A percentile compares a stretch with the other conserved stretches of the same genome.
These are phyloP conservation scores for Thysanoteuthis rhombus DNA, from an alignment of 2,888 invertebrate genomes.

Conservation along the genomic window DNA sequence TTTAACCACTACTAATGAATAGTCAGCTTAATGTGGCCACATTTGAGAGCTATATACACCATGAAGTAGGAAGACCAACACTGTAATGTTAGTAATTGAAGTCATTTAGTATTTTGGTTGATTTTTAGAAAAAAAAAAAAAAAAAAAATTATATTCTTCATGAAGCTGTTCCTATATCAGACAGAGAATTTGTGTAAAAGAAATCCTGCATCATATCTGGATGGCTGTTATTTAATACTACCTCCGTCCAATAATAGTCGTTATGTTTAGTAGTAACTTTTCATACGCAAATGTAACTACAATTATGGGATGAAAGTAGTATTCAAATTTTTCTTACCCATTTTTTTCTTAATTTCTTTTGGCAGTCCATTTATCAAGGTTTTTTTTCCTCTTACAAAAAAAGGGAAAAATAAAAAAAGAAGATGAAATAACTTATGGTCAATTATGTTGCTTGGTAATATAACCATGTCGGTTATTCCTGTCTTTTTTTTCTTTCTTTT, in stretches of 20 bases:
- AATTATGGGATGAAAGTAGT: not conserved
- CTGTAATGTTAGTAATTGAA: not conserved
- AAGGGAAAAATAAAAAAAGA: not conserved
- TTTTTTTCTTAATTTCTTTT: not conserved
- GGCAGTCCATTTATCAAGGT: not conserved
- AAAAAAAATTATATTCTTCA: not conserved
- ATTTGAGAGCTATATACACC: not conserved
- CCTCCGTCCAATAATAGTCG: no score
- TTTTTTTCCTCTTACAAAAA: not conserved
- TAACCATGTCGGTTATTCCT: not conserved
- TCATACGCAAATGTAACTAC: no score
- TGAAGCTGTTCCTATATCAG: not conserved
- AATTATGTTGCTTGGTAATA: not conserved
- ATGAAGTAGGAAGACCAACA: conserved; percentile 12
- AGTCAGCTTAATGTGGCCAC: not conserved
- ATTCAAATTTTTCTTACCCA: not conserved
- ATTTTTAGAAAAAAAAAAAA: no score
- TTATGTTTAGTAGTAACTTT: no score
- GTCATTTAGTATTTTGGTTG: not conserved
- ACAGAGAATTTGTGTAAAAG: not conserved
- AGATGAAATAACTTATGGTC: not conserved
- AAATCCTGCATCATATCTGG: not conserved
- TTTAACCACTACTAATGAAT: not conserved
- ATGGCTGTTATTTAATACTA: not conserved
- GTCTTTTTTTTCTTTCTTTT: not conserved